Conservation (phyloP, 2,113 vertebrate species). For the Stercorarius parasiticus region DNA sequence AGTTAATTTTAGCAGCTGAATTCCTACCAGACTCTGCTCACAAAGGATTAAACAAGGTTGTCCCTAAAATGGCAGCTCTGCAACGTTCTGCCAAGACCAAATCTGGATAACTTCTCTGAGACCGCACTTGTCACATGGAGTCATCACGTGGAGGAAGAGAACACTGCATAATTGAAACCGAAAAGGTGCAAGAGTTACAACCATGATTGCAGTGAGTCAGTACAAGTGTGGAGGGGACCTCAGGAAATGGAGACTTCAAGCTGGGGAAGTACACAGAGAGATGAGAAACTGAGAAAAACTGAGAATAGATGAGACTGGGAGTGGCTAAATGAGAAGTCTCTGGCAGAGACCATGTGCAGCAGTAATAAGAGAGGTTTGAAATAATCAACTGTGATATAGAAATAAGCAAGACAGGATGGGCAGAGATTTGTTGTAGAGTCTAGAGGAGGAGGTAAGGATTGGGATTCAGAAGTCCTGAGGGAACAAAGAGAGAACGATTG, state of each 20-base stretch:
- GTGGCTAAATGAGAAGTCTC: background rate
- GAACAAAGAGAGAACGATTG: background rate
- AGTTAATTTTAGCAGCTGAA: background rate
- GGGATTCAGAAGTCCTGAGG: background rate
- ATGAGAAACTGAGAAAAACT: background rate
- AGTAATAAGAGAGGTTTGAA: background rate
- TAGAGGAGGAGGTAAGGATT: background rate
- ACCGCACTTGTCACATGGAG: background rate
- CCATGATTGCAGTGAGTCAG: background rate
- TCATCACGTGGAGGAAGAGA: background rate
- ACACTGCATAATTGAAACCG: background rate
- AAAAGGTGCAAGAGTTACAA: background rate
- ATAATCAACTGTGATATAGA: background rate
- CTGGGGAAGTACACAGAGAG: background rate
- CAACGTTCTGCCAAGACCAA: background rate
- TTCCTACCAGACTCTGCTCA: background rate
- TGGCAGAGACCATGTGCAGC: background rate
- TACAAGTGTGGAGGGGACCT: background rate
- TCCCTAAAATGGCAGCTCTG: background rate
- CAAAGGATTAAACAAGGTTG: background rate
- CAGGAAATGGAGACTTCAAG: background rate
- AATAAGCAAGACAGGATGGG: background rate
- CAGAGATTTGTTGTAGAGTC: background rate
- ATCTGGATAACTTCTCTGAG: background rate
- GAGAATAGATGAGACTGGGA: background rate